phyloP scores from a whole-genome alignment of 2,113 vertebrate genomes.

The Monarcha castaneiventris region DNA sequence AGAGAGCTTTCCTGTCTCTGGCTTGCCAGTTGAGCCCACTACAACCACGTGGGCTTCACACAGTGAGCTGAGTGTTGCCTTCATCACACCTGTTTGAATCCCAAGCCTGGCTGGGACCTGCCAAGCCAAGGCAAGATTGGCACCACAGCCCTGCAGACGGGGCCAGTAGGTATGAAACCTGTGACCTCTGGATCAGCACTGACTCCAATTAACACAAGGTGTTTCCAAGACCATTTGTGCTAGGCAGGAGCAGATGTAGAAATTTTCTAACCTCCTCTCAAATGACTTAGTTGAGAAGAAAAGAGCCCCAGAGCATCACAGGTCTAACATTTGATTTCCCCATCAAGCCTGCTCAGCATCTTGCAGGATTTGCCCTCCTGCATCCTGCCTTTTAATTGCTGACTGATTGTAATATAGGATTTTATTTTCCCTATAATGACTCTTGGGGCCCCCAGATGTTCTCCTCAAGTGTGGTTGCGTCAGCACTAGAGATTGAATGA shows the following conservation, averaged over 20 bases:
- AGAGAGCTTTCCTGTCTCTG: not conserved
- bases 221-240: not conserved
- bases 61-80: accelerated
- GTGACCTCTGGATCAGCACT: not conserved
- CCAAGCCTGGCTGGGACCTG: not conserved
- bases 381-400: slow-evolving; percentile 64
- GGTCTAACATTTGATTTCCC: slow-evolving; percentile 19
- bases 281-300: not conserved
- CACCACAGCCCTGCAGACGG: accelerated
- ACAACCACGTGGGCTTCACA: accelerated
- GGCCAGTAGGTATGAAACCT: not conserved
- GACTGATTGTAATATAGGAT: slow-evolving; percentile 58
- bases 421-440: slow-evolving; percentile 61
- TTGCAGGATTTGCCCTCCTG: slow-evolving; percentile 38
- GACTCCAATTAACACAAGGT: not conserved
- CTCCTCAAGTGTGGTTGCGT: slow-evolving; percentile 58
- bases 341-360: slow-evolving; percentile 45
- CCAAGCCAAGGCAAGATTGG: not conserved
- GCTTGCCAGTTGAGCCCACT: accelerated
- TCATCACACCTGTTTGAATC: not conserved
- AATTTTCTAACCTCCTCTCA: not conserved
- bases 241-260: not conserved
- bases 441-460: slow-evolving; percentile 65
- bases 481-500: slow-evolving; percentile 60
- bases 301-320: not conserved